Evolutionary conservation across 2,888 invertebrate genomes (phyloP), one percentile per base, ranked within the genome.

Genomic region (Ophioninae sp.): DNA sequence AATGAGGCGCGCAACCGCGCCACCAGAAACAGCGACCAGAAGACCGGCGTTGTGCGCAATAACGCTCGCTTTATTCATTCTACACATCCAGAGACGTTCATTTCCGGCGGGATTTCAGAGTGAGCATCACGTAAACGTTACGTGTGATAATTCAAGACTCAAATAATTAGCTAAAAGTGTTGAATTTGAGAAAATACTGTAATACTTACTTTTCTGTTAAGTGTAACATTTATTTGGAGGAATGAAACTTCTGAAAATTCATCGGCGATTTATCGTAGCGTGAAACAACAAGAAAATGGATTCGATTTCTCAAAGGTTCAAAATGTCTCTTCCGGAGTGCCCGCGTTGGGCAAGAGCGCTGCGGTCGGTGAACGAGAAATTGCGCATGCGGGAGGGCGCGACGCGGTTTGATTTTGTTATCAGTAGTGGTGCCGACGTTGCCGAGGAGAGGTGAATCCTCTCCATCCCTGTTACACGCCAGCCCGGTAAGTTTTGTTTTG

Each of bases 381-480:
- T 56, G 86, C 85, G 85, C 86, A 85, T 82, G 85, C 85, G 82
- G 81, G 74, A 79, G 82, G 84, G 74, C 84, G 80, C 86, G 85
- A 83, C 82, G 80, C 85, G 86, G 83, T 87, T 86, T 83, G 87
- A 87, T 85, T 84, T 84, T 86, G 86, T 85, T 87, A 85, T 88
- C 88, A 89, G 89, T 88, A 89, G 87, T 86, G 79, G 86, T 86
- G 87, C 85, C 83, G 85, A 86, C 85, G 82, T 85, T 84, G 84
- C 78, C 50, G 78, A 75, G 85, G 85, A 83, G 80, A 81, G 86
- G 85, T 79, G 84, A 79, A 79, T 77, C 79, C 84, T 83, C 82
- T 80, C 77, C 85, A 85, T 86, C 80, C 80, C 79, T 85, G 84
- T 82, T 64, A 74, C 70, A 81, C 83, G 70, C 74, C 82, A 85